These are phyloP conservation scores for Thunnus albacares DNA, from an alignment of 2,797 vertebrate species.

Conservation along the genomic window DNA sequence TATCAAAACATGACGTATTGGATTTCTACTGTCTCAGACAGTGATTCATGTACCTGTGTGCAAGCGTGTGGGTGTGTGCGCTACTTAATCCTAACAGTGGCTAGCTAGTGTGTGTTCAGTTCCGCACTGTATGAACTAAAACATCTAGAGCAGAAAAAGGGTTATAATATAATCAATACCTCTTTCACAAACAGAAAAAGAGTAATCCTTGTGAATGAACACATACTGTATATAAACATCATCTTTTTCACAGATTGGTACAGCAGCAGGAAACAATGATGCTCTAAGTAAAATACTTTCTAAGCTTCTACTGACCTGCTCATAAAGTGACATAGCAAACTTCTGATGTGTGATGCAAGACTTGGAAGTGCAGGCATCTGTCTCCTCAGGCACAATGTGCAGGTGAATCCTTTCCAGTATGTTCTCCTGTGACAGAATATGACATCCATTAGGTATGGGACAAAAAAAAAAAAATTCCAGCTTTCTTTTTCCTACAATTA, in stretches of 20 bases:
- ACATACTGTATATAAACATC: neutral
- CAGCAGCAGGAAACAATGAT: neutral
- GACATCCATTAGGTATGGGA: constrained; percentile 12
- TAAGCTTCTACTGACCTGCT: constrained; percentile 88
- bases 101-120: constrained; percentile 15
- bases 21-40: constrained; percentile 67
- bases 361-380: constrained; percentile 95
- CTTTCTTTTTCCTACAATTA: neutral
- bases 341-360: constrained; percentile 98
- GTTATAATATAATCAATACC: neutral
- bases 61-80: constrained; percentile 4
- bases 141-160: neutral
- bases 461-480: constrained; percentile 16
- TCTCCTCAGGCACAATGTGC: constrained; percentile 94
- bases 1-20: constrained; percentile 77
- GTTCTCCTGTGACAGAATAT: constrained; percentile 89
- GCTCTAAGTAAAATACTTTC: neutral
- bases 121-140: constrained; percentile 9
- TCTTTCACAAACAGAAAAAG: neutral
- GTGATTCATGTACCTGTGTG: constrained; percentile 69
- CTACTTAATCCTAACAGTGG: constrained; percentile 41
- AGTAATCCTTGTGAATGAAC: neutral
- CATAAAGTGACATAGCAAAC: constrained; percentile 98
- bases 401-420: constrained; percentile 96
- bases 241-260: neutral